A percentile compares a stretch with the other conserved stretches of the same genome.
Conservation (phyloP, 2,797 vertebrate species). For the Novumbra hubbsi region DNA sequence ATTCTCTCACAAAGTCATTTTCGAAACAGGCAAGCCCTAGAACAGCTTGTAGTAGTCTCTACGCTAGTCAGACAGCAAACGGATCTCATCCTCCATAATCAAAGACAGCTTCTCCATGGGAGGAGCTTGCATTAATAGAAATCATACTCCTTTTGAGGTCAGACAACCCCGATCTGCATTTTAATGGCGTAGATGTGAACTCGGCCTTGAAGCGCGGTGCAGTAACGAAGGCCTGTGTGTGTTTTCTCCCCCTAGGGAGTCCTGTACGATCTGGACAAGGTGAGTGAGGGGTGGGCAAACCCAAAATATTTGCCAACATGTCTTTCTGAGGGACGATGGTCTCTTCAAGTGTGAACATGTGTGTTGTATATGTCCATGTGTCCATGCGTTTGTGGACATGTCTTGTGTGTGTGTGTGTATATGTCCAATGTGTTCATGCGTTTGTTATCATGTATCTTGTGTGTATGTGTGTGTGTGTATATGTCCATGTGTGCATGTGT, state of each 20-base stretch:
- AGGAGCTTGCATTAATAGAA: slow-evolving; percentile 13
- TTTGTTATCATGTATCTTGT: background rate
- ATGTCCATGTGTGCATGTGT: too few relatives aligned
- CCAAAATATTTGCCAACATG: slow-evolving; percentile 11
- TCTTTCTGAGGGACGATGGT: background rate
- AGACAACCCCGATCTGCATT: slow-evolving; percentile 31
- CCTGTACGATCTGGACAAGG: slow-evolving; percentile 97
- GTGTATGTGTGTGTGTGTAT: background rate
- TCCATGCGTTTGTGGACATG: background rate
- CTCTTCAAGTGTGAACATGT: slow-evolving; percentile 29
- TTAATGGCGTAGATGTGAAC: slow-evolving; percentile 11
- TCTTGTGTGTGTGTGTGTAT: background rate
- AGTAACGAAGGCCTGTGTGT: slow-evolving; percentile 14
- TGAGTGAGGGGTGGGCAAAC: slow-evolving; percentile 64
- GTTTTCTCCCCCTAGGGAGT: slow-evolving; percentile 82
- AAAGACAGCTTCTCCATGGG: slow-evolving; percentile 3
- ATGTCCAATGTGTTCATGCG: too few relatives aligned
- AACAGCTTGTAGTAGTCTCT: background rate
- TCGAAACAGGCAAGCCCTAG: too few relatives aligned
- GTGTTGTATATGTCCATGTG: too few relatives aligned
- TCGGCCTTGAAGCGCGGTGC: slow-evolving; percentile 24
- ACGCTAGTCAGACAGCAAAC: background rate
- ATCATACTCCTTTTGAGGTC: slow-evolving; percentile 23
- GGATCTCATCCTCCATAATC: background rate
- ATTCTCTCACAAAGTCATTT: too few relatives aligned